Evolutionary conservation across 2,797 vertebrate species (phyloP).

Genomic region (Cossypha polioptera): DNA sequence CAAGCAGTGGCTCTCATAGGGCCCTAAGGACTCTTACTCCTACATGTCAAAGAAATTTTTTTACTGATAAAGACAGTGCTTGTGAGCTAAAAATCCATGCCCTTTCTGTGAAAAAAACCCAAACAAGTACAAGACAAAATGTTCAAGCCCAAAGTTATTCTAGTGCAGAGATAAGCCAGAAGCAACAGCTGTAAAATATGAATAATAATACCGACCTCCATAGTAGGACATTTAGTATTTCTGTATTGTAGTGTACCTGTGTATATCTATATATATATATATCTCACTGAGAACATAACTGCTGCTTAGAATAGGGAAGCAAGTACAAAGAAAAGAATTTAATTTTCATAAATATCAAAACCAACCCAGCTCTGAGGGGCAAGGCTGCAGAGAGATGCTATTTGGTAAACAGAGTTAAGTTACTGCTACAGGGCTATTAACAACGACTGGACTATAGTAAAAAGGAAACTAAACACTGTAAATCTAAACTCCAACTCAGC

Average conservation of each 20-base stretch:
- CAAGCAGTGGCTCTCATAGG: not conserved
- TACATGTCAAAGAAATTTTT: not conserved
- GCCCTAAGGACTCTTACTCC: not conserved
- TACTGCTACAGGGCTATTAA: not conserved
- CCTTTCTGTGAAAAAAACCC: constrained; percentile 9
- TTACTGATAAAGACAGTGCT: not conserved
- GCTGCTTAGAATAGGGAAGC: not conserved
- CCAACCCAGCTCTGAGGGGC: not conserved
- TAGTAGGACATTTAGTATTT: not conserved
- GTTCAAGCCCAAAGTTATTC: not conserved
- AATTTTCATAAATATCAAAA: not conserved
- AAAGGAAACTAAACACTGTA: not conserved
- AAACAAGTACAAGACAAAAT: not conserved
- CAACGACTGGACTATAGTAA: not conserved
- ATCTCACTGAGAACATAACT: not conserved
- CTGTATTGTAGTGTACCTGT: not conserved
- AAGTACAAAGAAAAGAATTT: not conserved
- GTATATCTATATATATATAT: not conserved
- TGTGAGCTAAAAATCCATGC: not conserved
- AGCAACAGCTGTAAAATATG: not conserved
- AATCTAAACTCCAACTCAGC: not conserved
- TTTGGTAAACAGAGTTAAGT: not conserved
- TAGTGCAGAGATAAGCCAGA: not conserved
- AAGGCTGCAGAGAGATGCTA: not conserved
- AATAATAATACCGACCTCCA: not conserved